phyloP scores from a whole-genome alignment of 1,140 invertebrate species.

The Drosophila rufa region DNA sequence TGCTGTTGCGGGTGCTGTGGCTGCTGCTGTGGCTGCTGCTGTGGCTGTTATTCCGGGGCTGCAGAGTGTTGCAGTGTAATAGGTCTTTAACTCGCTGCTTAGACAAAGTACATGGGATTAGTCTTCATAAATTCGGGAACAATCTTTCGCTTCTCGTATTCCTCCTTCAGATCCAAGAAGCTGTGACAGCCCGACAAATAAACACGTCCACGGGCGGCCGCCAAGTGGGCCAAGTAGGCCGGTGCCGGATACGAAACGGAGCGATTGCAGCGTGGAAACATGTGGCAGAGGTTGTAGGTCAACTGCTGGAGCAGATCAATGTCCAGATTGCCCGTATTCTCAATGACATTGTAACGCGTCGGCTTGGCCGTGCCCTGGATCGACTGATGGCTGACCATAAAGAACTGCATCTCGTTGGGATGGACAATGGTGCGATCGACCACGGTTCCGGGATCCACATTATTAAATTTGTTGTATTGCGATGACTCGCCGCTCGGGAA shows the following conservation, averaged over 20 bases:
- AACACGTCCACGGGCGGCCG: constrained; percentile 90
- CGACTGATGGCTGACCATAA: constrained; percentile 90
- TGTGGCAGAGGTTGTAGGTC: constrained; percentile 95
- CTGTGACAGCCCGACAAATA: constrained; percentile 85
- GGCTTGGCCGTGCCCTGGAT: constrained; percentile 94
- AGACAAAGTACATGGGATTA: too few relatives aligned
- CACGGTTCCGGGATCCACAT: constrained; percentile 91
- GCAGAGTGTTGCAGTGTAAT: too few relatives aligned
- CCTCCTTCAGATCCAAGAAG: constrained; percentile 20
- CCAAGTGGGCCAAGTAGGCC: constrained; percentile 97
- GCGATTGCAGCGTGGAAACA: constrained; percentile 94
- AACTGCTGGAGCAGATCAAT: constrained; percentile 93
- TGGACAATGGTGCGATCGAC: constrained; percentile 94
- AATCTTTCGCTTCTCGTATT: too few relatives aligned
- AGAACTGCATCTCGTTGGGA: constrained; percentile 94
- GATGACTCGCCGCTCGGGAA: constrained; percentile 85
- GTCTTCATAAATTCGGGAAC: too few relatives aligned
- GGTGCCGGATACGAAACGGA: constrained; percentile 97
- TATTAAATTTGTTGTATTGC: constrained; percentile 86
- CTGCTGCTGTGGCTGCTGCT: too few relatives aligned
- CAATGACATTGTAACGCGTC: constrained; percentile 94
- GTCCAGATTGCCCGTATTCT: constrained; percentile 91
- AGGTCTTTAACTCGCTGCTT: too few relatives aligned
- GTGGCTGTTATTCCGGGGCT: too few relatives aligned
- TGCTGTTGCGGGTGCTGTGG: too few relatives aligned